Evolutionary conservation across 64 coral and sea anemone species (phyloP).

Genomic region (Cladopsammia gracilis): DNA sequence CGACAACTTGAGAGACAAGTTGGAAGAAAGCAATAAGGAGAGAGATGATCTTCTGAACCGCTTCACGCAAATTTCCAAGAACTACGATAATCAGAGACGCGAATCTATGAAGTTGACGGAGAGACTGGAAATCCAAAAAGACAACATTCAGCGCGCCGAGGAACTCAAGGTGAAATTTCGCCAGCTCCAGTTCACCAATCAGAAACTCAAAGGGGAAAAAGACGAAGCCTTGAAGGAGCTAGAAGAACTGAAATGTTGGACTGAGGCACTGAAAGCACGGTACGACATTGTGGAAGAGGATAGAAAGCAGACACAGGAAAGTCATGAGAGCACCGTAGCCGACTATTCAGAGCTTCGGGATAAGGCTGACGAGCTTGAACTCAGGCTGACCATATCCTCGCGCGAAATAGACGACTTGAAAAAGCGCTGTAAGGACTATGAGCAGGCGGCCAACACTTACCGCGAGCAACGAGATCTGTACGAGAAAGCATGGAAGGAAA

Average conservation of each 20-base stretch:
- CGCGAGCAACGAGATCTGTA: constrained; percentile 61
- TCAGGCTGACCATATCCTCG: constrained; percentile 13
- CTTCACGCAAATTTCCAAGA: constrained; percentile 68
- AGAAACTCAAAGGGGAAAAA: constrained; percentile 70
- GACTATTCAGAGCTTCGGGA: constrained; percentile 57
- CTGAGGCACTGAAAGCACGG: constrained; percentile 59
- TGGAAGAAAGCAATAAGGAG: constrained; percentile 48
- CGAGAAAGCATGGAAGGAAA: constrained; percentile 60
- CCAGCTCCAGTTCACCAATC: constrained; percentile 75
- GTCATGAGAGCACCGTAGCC: constrained; percentile 57
- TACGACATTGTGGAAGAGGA: constrained; percentile 76
- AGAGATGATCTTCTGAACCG: constrained; percentile 67
- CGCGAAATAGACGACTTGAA: constrained; percentile 48
- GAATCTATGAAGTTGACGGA: constrained; percentile 90
- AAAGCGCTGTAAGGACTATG: constrained; percentile 47
- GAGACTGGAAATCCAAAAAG: constrained; percentile 86
- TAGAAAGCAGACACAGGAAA: constrained; percentile 63
- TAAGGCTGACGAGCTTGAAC: constrained; percentile 65
- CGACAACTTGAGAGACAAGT: constrained; percentile 66
- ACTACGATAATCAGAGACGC: constrained; percentile 91
- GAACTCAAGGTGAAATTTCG: constrained; percentile 83
- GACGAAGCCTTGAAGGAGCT: constrained; percentile 61
- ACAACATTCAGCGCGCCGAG: constrained; percentile 76
- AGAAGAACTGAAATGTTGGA: constrained; percentile 55
- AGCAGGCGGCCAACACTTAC: constrained; percentile 26